Conservation (phyloP, 2,888 invertebrate genomes). For the Aleiodes leptofemur region DNA sequence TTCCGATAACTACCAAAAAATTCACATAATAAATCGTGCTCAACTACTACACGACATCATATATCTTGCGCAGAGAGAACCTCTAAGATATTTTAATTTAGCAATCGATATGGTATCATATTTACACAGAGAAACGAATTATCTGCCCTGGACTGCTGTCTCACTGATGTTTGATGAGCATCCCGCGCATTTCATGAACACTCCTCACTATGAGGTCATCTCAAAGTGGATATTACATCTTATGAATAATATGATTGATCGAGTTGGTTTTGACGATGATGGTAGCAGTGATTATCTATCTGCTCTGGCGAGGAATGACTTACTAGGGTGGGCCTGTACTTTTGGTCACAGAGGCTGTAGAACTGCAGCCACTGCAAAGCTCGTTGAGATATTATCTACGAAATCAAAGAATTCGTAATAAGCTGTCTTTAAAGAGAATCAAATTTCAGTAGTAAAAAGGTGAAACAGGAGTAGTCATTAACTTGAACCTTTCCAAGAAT, state of each 20-base stretch:
- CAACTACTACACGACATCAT: slow-evolving; percentile 87
- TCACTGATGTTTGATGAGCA: slow-evolving; percentile 59
- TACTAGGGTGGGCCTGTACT: slow-evolving; percentile 82
- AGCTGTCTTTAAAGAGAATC: neutral
- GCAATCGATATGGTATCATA: slow-evolving; percentile 74
- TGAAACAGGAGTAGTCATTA: no score
- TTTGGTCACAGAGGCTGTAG: slow-evolving; percentile 80
- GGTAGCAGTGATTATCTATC: slow-evolving; percentile 77
- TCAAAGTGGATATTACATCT: slow-evolving; percentile 71
- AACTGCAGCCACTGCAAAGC: slow-evolving; percentile 74
- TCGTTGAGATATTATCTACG: slow-evolving; percentile 64
- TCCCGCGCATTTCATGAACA: slow-evolving; percentile 72
- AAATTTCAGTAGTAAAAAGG: no score
- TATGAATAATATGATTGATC: slow-evolving; percentile 75
- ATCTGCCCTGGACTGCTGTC: slow-evolving; percentile 85
- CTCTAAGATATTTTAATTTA: slow-evolving; percentile 24
- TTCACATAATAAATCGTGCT: slow-evolving; percentile 83
- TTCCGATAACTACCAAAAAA: slow-evolving; percentile 73
- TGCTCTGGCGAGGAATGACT: slow-evolving; percentile 79
- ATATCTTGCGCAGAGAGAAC: slow-evolving; percentile 75
- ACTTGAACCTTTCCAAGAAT: no score
- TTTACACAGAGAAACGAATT: slow-evolving; percentile 82
- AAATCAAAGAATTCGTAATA: slow-evolving; percentile 18
- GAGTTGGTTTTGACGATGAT: slow-evolving; percentile 77
- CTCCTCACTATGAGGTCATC: slow-evolving; percentile 60